Evolutionary conservation across 2,113 vertebrate species (phyloP).

Genomic region (Thoracochromis brauschi): DNA sequence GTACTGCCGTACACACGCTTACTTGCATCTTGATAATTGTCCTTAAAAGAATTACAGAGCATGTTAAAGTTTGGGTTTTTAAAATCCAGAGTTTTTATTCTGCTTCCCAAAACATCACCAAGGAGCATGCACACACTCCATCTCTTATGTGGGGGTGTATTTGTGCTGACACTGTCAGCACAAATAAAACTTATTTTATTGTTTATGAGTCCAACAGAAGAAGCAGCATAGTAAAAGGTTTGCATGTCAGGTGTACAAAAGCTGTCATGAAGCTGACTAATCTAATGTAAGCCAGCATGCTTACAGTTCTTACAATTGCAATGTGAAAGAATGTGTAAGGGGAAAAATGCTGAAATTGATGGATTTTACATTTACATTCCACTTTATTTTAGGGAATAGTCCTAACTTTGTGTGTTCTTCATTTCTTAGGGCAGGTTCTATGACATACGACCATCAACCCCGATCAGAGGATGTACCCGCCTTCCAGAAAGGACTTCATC

Average conservation of each 20-base stretch:
- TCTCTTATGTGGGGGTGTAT: background rate
- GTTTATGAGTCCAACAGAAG: background rate
- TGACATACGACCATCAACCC: background rate
- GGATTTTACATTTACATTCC: background rate
- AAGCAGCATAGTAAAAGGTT: background rate
- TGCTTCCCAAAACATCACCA: background rate
- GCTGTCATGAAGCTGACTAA: background rate
- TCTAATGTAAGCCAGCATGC: background rate
- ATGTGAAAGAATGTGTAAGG: background rate
- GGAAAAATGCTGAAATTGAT: background rate
- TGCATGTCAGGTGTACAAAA: background rate
- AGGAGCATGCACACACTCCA: background rate
- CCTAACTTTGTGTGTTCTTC: background rate
- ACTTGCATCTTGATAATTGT: background rate
- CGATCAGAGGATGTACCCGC: conserved; percentile 71
- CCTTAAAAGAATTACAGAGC: background rate
- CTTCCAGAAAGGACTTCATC: conserved; percentile 84
- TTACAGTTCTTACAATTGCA: background rate
- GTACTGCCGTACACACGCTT: background rate
- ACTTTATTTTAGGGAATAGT: background rate
- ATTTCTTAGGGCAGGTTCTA: conserved; percentile 15
- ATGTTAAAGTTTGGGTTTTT: background rate
- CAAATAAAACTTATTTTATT: background rate
- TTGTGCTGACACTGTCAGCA: background rate
- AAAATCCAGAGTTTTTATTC: background rate